These are phyloP conservation scores for Patella pellucida DNA, from an alignment of 2,888 invertebrate species.

Conservation along the genomic window DNA sequence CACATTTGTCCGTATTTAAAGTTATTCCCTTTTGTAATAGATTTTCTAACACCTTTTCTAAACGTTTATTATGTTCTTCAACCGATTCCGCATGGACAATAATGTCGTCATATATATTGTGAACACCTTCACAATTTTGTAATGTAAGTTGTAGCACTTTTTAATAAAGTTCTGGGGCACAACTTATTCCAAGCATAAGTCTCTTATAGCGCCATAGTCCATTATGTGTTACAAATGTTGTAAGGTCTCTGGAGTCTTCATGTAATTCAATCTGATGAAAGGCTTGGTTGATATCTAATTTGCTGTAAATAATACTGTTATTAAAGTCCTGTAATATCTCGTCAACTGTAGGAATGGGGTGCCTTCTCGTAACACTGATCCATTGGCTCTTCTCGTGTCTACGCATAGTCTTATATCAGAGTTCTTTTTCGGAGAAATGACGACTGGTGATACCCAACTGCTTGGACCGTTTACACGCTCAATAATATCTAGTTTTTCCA, in stretches of 20 bases:
- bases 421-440: constrained; percentile 37
- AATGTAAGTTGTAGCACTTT: constrained; percentile 28
- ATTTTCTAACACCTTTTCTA: constrained; percentile 28
- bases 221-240: constrained; percentile 25
- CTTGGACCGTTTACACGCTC: too few relatives aligned
- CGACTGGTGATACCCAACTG: constrained; percentile 32
- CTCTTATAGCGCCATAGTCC: constrained; percentile 22
- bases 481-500: too few relatives aligned
- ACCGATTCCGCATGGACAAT: constrained; percentile 34
- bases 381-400: constrained; percentile 37
- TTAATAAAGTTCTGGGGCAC: constrained; percentile 31
- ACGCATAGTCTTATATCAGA: constrained; percentile 40
- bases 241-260: constrained; percentile 24
- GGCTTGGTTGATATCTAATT: constrained; percentile 34
- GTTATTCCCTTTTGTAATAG: constrained; percentile 36
- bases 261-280: constrained; percentile 30
- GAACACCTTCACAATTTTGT: constrained; percentile 29
- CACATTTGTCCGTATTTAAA: constrained; percentile 38
- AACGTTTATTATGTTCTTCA: constrained; percentile 34
- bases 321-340: constrained; percentile 36
- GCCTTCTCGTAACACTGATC: constrained; percentile 31
- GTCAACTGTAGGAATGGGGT: constrained; percentile 35
- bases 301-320: constrained; percentile 32
- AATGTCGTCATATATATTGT: constrained; percentile 34
- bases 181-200: constrained; percentile 21